Base-by-base conservation (phyloP, 2,797 vertebrate species). In the Syngnathus rostellatus region DNA sequence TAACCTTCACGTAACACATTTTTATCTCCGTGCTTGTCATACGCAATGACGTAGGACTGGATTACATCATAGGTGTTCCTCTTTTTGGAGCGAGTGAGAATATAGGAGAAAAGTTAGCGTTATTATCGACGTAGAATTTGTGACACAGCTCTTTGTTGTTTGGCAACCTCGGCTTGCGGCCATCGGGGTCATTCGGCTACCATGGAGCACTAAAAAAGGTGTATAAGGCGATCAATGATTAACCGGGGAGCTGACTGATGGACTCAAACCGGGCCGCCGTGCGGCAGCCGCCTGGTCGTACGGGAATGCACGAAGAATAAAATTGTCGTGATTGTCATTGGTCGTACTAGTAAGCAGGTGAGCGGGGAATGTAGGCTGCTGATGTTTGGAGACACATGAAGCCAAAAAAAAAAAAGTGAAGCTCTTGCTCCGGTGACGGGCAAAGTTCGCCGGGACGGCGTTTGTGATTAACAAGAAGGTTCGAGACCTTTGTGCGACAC, bases 221-320 rank as follows among this genome's bases (percentile, higher is more conserved):
- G 46, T 54, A 61, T 64, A 60, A 70, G 72, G 68, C 59, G 61
- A 64, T 83, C 63, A 86, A 87, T 88, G 74, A 88, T 88, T 86
- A 82, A 85, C 80, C 5, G 1, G 50, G 74, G 43, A 63, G 71
- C 61, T 68, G 71, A 70, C 64, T 67, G 73, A 63, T 62, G 43
- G 67, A 43, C 68, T 62, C 67, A 37, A 25, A 67, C 69, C 61
- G 61, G 61, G 31, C 65, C 48, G 62, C n/a, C 48, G 14, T 21
- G 8, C 21, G 48, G 19, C 48, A 67, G 38, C 2, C 46, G 16
- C 60, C 45, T 54, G n/a, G 60, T 46, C 31, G 23, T 61, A 25
- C 40, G 5, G 31, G 58, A 62, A 4, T 8, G 51, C 45, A 45
- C 64, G 43, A 46, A 17, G 5, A 38, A 19, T 39, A 39, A 59